phyloP scores from a whole-genome alignment of 2,113 vertebrate species.

The Petrocephalus zakoni region DNA sequence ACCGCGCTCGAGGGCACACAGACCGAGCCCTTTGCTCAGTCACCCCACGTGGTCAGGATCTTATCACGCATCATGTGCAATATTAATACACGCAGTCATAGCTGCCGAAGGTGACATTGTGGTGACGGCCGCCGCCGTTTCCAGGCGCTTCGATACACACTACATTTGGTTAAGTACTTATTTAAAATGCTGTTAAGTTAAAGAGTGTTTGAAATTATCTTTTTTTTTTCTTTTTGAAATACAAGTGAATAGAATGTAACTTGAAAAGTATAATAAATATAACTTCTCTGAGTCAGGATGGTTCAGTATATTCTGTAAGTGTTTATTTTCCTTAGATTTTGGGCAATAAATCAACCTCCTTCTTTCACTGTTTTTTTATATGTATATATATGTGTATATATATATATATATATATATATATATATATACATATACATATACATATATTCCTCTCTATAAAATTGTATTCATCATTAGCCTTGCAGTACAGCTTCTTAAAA shows the following conservation, averaged over 20 bases:
- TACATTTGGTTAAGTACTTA: constrained; percentile 61
- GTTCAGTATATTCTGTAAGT: constrained; percentile 64
- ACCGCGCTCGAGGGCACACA: constrained; percentile 17
- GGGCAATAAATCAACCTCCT: constrained; percentile 57
- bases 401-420: no score
- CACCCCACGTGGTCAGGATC: constrained; percentile 45
- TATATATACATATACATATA: no score
- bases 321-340: constrained; percentile 59
- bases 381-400: no score
- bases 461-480: constrained; percentile 23
- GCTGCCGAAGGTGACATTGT: constrained; percentile 58
- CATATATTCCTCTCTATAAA: constrained; percentile 35
- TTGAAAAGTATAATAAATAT: constrained; percentile 70
- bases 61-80: constrained; percentile 64
- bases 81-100: constrained; percentile 60
- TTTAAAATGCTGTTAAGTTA: constrained; percentile 68
- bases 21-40: constrained; percentile 40
- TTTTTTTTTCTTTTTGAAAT: constrained; percentile 40
- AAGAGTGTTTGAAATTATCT: constrained; percentile 56
- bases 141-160: constrained; percentile 37
- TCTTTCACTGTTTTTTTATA: constrained; percentile 49
- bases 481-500: constrained; percentile 35
- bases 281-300: constrained; percentile 59
- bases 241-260: constrained; percentile 69
- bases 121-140: constrained; percentile 44